phyloP scores from a whole-genome alignment of 2,888 invertebrate species.

The Eurois occulta region DNA sequence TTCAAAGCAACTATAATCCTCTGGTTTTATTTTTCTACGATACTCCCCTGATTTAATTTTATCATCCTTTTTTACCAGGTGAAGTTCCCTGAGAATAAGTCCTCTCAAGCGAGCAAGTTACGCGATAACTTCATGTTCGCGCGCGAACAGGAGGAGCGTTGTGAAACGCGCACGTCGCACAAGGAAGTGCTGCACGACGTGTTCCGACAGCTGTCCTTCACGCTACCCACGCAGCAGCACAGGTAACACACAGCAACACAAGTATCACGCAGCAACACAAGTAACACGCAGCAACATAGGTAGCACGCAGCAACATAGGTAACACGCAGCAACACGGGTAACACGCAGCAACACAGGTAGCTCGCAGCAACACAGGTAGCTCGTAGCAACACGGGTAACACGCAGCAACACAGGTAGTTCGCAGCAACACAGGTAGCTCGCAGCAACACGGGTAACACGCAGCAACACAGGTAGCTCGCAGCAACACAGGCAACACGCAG shows the following conservation, averaged over 20 bases:
- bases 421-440: neutral
- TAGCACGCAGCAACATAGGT: neutral
- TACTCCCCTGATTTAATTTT: too few relatives aligned
- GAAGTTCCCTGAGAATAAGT: constrained; percentile 84
- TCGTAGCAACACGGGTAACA: neutral
- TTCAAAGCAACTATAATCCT: neutral
- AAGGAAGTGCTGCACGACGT: constrained; percentile 82
- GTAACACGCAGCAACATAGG: neutral
- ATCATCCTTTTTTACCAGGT: constrained; percentile 38
- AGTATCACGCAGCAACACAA: neutral
- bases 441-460: neutral
- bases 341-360: neutral
- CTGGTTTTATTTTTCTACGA: neutral
- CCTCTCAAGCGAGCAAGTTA: constrained; percentile 62
- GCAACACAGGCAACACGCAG: neutral
- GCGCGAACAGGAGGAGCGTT: constrained; percentile 81
- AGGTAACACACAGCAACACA: constrained; percentile 71
- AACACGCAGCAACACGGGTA: neutral
- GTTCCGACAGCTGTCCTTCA: constrained; percentile 79
- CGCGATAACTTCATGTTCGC: constrained; percentile 84
- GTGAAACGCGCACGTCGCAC: constrained; percentile 74
- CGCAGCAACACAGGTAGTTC: neutral
- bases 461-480: neutral
- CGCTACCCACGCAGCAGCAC: constrained; percentile 86
- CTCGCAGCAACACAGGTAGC: neutral